phyloP scores from a whole-genome alignment of 2,113 vertebrate genomes.

The Bolborhynchus lineola region DNA sequence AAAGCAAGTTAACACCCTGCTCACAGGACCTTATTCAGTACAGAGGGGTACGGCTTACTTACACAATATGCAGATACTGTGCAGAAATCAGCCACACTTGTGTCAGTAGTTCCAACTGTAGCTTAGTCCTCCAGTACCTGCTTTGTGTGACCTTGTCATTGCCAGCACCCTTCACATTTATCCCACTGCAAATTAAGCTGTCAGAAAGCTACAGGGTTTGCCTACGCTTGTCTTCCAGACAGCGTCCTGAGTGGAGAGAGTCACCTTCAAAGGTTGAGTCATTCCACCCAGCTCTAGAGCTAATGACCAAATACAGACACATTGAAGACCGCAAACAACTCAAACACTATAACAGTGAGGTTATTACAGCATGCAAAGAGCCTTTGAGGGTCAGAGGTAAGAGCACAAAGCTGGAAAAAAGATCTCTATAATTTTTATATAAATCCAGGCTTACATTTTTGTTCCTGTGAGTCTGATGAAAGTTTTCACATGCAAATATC shows the following conservation, averaged over 20 bases:
- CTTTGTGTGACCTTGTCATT: background rate
- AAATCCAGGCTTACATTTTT: background rate
- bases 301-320: background rate
- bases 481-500: background rate
- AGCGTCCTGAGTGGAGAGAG: background rate
- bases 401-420: background rate
- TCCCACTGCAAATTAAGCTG: slow-evolving; percentile 16
- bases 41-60: background rate
- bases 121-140: background rate
- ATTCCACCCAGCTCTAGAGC: background rate
- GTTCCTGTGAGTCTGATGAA: background rate
- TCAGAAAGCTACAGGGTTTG: background rate
- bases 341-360: background rate
- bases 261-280: background rate
- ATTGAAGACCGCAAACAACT: background rate
- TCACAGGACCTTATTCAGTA: background rate
- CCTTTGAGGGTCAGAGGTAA: background rate
- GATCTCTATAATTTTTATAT: background rate
- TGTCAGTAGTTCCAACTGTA: background rate
- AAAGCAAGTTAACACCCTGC: background rate
- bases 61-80: background rate
- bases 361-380: background rate
- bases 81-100: background rate
- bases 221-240: background rate
- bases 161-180: background rate